Evolutionary conservation across 2,113 vertebrate species (phyloP), one percentile per base, ranked within the genome.

Genomic region (Rostratula benghalensis): DNA sequence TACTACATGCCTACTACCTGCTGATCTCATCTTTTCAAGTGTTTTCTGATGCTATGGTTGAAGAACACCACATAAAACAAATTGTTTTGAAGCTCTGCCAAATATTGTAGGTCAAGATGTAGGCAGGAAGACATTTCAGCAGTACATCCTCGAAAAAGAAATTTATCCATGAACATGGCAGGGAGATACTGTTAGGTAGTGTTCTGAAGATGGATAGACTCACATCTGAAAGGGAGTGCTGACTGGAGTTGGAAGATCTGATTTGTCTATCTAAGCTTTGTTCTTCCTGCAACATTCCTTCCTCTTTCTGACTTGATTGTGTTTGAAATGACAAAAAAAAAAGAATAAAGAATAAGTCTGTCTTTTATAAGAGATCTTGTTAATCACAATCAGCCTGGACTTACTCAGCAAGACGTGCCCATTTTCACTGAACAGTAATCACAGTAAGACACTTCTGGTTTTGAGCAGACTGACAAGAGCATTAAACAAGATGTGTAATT

Each of bases 61-160:
- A 96, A 85, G 92, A 94, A 65, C 94, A 92, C 11, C n/a, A 56
- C 93, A 91, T 93, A 91, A 95, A 96, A 87, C 92, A 97, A 96
- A 96, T 95, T 89, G 90, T 91, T 96, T 94, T 97, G 94, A 95
- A 94, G 63, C 91, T 74, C 53, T 89, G 94, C 92, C 96, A 96
- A 87, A 82, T 89, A 69, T 9, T 94, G 89, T 91, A 92, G 91
- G 89, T 96, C 83, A 93, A 73, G 86, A 79, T 80, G 46, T 54
- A 82, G 41, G 35, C 80, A 94, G 95, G 74, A 74, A 85, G 70
- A 80, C n/a, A 82, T 82, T 92, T 94, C 83, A 80, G 1, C 59
- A 83, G 57, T 30, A 82, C 63, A 93, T 76, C 94, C 87, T 93
- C 94, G 95, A 89, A 79, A 79, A 83, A 87, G 30, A 51, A 35